These are phyloP conservation scores for Ctenomys sociabilis DNA, from an alignment of 2,113 vertebrate species.

Conservation along the genomic window DNA sequence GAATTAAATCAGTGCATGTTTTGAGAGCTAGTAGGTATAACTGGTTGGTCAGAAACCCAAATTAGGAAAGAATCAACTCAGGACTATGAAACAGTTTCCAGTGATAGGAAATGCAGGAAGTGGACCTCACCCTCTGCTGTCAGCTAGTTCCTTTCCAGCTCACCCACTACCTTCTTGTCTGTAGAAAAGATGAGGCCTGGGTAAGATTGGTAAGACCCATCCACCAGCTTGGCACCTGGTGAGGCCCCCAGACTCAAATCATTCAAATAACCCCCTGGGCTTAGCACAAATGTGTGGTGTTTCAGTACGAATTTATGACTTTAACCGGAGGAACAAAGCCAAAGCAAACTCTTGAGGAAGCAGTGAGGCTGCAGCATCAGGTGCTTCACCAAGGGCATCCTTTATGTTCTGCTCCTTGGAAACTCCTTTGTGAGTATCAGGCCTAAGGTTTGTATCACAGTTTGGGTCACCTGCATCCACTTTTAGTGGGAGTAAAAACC, in stretches of 20 bases:
- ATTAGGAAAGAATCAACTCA: neutral
- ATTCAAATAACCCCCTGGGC: neutral
- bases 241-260: neutral
- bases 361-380: neutral
- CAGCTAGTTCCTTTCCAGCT: neutral
- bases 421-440: neutral
- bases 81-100: neutral
- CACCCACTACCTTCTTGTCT: neutral
- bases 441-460: neutral
- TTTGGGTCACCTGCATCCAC: neutral
- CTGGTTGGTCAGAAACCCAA: neutral
- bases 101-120: neutral
- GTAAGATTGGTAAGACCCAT: neutral
- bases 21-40: neutral
- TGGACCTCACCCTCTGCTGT: neutral
- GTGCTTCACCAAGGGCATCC: neutral
- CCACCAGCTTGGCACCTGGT: neutral
- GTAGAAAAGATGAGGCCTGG: neutral
- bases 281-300: neutral
- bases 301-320: neutral
- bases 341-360: neutral
- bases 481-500: neutral
- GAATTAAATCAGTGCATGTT: neutral
- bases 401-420: neutral
- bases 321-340: neutral